Base-by-base conservation (phyloP, 2,888 invertebrate genomes). In the Euclidia mi region DNA sequence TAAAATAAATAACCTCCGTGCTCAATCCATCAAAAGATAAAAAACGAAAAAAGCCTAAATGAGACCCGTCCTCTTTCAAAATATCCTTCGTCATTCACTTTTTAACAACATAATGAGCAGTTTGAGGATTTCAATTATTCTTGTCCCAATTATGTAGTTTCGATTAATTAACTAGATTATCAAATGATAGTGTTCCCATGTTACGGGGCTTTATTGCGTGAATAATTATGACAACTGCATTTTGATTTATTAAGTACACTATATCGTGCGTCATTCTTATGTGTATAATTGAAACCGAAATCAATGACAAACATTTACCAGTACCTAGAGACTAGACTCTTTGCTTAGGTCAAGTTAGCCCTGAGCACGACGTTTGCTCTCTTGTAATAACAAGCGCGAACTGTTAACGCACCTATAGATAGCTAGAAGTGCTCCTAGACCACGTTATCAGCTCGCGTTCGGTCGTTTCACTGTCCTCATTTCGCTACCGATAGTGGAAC, bases 381-480 rank as follows among this genome's bases (percentile, higher is more conserved):
- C 69, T 77, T 77, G 78, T 71, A 79, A 76, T 77, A 77, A 78
- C 70, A 76, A 78, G 61, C 66, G 66, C 60, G 76, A 82, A 82
- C 74, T 82, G 74, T 79, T 84, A 79, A 78, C 82, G 81, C 76
- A 77, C 75, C 73, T 78, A 70, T 65, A 84, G 83, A 85, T 82
- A 85, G 79, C 79, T 81, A 70, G 69, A 78, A 85, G 80, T 82
- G 79, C 79, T 84, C 82, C 82, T 85, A 86, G 84, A 85, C 82
- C 80, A 68, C 78, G 85, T 92, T 92, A 92, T 92, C 92, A 85
- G 84, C 74, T 83, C 81, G 84, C 71, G 71, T 87, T 84, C 85
- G 89, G 88, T 90, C 87, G 88, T 87, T 88, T 90, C 89, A 81
- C 82, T 82, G 91, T 80, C 88, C 92, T 79, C 87, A 69, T 85